phyloP scores from a whole-genome alignment of 2,888 invertebrate genomes.

The Hydrotaea cyrtoneurina region DNA sequence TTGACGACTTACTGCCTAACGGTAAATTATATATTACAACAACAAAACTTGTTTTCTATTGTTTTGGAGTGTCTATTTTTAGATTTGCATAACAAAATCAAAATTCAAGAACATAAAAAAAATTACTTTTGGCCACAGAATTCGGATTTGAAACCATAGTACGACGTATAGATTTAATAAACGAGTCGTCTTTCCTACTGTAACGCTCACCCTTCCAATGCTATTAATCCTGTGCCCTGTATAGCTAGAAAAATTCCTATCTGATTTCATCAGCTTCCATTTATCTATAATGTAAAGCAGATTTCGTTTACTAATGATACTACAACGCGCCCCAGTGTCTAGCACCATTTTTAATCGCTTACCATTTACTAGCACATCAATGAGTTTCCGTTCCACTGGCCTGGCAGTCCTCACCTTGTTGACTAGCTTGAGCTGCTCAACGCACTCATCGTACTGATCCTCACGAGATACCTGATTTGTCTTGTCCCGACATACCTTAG shows the following conservation, averaged over 20 bases:
- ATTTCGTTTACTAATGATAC: conserved; percentile 43
- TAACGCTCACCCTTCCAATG: conserved; percentile 15
- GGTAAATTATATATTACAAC: too few species aligned
- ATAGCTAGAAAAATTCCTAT: conserved; percentile 43
- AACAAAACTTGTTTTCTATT: too few species aligned
- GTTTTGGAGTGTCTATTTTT: too few species aligned
- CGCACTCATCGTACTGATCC: neutral
- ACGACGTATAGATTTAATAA: neutral
- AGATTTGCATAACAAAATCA: too few species aligned
- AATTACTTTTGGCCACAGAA: too few species aligned
- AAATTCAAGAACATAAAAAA: too few species aligned
- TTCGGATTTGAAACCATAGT: too few species aligned
- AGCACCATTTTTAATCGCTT: conserved; percentile 44
- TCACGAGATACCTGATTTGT: neutral
- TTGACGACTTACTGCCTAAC: too few species aligned
- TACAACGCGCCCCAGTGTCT: conserved; percentile 54
- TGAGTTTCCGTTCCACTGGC: conserved; percentile 27
- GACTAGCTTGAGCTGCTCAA: neutral
- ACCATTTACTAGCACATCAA: conserved; percentile 36
- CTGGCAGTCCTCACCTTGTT: conserved; percentile 12
- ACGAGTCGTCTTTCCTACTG: neutral
- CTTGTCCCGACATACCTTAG: conserved; percentile 19
- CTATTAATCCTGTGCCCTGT: conserved; percentile 38
- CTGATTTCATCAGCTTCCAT: conserved; percentile 23
- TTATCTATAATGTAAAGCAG: neutral